A percentile compares a stretch with the other conserved stretches of the same genome.
Conservation (phyloP, 2,888 invertebrate species). For the Philaethria dido region DNA sequence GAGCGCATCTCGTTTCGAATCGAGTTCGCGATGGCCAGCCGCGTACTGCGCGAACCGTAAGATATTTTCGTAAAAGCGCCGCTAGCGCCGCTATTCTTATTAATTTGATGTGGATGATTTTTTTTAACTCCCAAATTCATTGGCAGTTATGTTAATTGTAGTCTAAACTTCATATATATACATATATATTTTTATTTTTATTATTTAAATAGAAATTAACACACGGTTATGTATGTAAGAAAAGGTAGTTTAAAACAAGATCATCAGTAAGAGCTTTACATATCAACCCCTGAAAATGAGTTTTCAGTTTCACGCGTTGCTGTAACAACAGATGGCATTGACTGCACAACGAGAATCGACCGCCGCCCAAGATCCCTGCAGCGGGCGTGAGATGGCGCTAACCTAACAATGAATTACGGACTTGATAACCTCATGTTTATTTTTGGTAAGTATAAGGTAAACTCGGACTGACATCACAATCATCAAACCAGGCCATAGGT, state of each 20-base stretch:
- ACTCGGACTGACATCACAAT: slow-evolving; percentile 48
- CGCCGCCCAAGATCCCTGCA: slow-evolving; percentile 36
- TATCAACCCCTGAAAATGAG: slow-evolving; percentile 4
- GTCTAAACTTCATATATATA: not conserved
- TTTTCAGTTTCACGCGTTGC: slow-evolving; percentile 17
- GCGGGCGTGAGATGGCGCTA: slow-evolving; percentile 58
- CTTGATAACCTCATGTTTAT: slow-evolving; percentile 66
- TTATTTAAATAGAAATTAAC: not conserved
- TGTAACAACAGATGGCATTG: slow-evolving; percentile 49
- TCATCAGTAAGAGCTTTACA: not conserved
- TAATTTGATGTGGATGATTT: slow-evolving; percentile 33
- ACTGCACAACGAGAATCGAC: slow-evolving; percentile 34
- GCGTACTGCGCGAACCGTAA: slow-evolving; percentile 66
- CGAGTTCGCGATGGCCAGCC: slow-evolving; percentile 67
- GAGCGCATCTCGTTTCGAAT: slow-evolving; percentile 70
- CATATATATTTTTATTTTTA: not conserved
- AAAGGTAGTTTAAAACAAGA: not conserved
- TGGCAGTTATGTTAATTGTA: slow-evolving; percentile 7
- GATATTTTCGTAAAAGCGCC: slow-evolving; percentile 71
- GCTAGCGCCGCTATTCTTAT: slow-evolving; percentile 63
- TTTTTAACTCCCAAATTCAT: not conserved
- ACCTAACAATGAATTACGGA: slow-evolving; percentile 40
- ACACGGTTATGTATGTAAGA: not conserved
- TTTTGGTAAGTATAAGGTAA: slow-evolving; percentile 69
- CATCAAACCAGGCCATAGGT: slow-evolving; percentile 20